These are phyloP conservation scores for Geotrypetes seraphini DNA, from an alignment of 2,797 vertebrate species.

Conservation along the genomic window DNA sequence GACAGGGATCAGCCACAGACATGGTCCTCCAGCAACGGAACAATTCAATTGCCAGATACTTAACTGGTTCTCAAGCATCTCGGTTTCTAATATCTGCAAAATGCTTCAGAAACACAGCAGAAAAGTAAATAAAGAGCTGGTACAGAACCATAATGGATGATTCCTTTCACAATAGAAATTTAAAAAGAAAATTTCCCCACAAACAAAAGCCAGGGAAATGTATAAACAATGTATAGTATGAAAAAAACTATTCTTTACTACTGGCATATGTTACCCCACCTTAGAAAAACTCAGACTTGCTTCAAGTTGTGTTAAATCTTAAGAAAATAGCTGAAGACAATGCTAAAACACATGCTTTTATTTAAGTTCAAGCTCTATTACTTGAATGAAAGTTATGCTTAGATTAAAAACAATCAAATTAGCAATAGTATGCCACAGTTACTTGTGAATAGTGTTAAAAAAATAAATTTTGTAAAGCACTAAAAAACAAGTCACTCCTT, in stretches of 20 bases:
- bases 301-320: conserved; percentile 36
- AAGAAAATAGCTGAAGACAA: too few species aligned
- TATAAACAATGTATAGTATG: conserved; percentile 22
- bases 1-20: conserved; percentile 56
- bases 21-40: conserved; percentile 55
- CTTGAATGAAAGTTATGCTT: conserved; percentile 28
- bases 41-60: conserved; percentile 60
- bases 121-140: too few species aligned
- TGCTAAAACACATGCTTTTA: too few species aligned
- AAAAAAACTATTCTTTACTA: conserved; percentile 37
- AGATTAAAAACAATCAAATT: conserved; percentile 22
- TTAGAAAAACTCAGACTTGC: conserved; percentile 55
- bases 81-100: conserved; percentile 41
- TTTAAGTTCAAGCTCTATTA: conserved; percentile 38
- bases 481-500: conserved; percentile 36
- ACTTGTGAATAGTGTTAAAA: conserved; percentile 50
- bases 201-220: conserved; percentile 31
- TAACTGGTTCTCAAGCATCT: conserved; percentile 50
- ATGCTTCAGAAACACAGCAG: conserved; percentile 33
- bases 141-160: conserved; percentile 42
- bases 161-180: conserved; percentile 40
- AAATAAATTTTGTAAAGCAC: conserved; percentile 36
- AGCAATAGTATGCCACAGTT: conserved; percentile 35
- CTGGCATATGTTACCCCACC: conserved; percentile 50
- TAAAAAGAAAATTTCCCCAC: conserved; percentile 36